Evolutionary conservation across 30 jellyfish, hydroid and myxozoan genomes (phyloP), one percentile per base, ranked within the genome.

Genomic region (Phacellophora camtschatica): DNA sequence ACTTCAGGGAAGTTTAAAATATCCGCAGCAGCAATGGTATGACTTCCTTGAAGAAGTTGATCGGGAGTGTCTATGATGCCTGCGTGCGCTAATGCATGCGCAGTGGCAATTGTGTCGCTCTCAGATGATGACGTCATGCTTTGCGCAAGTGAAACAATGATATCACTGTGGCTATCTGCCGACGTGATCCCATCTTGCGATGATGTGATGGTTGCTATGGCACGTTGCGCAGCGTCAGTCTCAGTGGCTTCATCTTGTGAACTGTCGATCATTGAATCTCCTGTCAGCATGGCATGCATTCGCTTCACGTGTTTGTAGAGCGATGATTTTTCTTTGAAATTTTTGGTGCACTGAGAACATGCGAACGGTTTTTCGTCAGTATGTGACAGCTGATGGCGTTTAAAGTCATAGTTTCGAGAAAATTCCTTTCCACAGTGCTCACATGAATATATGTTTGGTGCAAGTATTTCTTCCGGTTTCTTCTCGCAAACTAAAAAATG

Each of bases 11-110:
- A 92, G 61, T 85, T 92, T 68, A 92, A 43, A 41, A 92, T 92
- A 55, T 92, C 98, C n/a, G 98, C 93, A 58, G 98, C 98, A 66
- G 96, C 83, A 62, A 92, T 75, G 3, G 98, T 81, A 13, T 92
- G 98, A 10, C 97, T 84, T 27, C 83, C 95, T 39, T 69, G 86
- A 46, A 68, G 72, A 35, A 83, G 54, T 51, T 81, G 92, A 49
- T 80, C 98, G 15, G 96, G 74, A 37, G 77, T 64, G 49, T 89
- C 88, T n/a, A 92, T 86, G 15, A 85, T 81, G 37, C 98, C 98
- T 3, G 97, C 95, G 32, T 86, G 96, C 2, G 98, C 96, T 16
- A 92, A 63, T 25, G 96, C 96, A 59, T 85, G 97, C 34, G 98
- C 97, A 19, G 96, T 74, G 8, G 94, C 82, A 18, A 91, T 58